A percentile compares a stretch with the other conserved stretches of the same genome.
phyloP scores from a whole-genome alignment of 2,888 invertebrate species.

The Pammene aurita region DNA sequence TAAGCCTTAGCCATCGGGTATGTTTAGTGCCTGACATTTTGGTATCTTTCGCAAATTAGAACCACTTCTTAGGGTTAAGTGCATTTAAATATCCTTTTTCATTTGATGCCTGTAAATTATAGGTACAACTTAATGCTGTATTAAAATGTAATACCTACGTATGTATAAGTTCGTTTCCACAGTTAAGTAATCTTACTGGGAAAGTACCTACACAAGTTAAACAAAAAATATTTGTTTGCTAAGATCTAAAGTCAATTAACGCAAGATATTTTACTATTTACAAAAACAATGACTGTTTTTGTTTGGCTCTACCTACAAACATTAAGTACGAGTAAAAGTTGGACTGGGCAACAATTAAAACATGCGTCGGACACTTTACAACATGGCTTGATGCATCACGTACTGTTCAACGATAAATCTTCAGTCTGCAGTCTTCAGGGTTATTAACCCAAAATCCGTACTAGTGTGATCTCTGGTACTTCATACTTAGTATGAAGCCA shows the following conservation, averaged over 20 bases:
- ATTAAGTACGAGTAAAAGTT: slow-evolving; percentile 1
- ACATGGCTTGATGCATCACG: slow-evolving; percentile 22
- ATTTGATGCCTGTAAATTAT: too few relatives aligned
- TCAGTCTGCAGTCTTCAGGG: slow-evolving; percentile 6
- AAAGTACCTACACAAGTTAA: too few relatives aligned
- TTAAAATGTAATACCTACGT: too few relatives aligned
- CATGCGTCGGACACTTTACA: slow-evolving; percentile 19
- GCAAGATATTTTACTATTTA: not conserved
- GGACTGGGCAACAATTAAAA: slow-evolving; percentile 10
- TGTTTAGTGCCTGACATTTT: too few relatives aligned
- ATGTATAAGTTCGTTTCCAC: too few relatives aligned
- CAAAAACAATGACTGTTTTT: not conserved
- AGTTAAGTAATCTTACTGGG: too few relatives aligned
- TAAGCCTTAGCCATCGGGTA: too few relatives aligned
- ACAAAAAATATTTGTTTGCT: too few relatives aligned
- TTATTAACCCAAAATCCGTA: slow-evolving; percentile 2
- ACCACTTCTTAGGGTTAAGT: too few relatives aligned
- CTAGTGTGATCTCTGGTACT: not conserved
- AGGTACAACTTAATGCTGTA: too few relatives aligned
- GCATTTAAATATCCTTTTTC: too few relatives aligned
- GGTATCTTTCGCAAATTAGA: too few relatives aligned
- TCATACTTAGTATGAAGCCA: not conserved
- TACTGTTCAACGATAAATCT: slow-evolving; percentile 18
- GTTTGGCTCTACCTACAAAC: not conserved
- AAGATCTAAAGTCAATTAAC: not conserved